phyloP scores from a whole-genome alignment of 2,888 invertebrate genomes.

The Hedya salicella region DNA sequence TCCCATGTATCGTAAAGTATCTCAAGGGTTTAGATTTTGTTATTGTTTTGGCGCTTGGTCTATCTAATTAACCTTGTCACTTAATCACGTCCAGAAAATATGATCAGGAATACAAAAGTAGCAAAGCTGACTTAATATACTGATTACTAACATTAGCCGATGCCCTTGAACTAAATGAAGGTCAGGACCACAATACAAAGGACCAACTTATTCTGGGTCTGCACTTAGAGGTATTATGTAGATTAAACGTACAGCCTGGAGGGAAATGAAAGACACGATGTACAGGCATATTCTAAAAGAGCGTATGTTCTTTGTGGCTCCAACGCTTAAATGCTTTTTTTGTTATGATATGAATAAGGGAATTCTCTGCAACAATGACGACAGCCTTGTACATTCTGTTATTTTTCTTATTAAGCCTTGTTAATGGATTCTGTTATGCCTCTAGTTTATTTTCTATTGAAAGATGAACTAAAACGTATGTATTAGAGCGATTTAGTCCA shows the following conservation, averaged over 20 bases:
- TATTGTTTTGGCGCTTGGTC: too few species aligned
- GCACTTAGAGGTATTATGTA: constrained; percentile 37
- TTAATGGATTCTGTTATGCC: not conserved
- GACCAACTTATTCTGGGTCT: constrained; percentile 26
- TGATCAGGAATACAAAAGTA: not conserved
- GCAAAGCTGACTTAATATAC: not conserved
- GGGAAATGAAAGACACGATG: constrained; percentile 19
- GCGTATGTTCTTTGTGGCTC: not conserved
- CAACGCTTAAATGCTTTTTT: not conserved
- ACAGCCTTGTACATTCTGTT: constrained; percentile 5
- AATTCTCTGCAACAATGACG: constrained; percentile 3
- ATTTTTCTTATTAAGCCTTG: constrained; percentile 10
- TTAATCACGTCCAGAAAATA: not conserved
- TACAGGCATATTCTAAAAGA: not conserved
- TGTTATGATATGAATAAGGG: not conserved
- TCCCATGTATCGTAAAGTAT: too few species aligned
- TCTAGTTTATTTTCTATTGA: not conserved
- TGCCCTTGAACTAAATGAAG: constrained; percentile 19
- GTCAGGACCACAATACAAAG: constrained; percentile 15
- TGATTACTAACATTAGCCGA: constrained; percentile 14
- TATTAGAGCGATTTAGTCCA: not conserved
- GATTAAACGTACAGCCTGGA: constrained; percentile 18
- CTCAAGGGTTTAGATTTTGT: too few species aligned
- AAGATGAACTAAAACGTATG: too few species aligned
- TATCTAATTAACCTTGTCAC: too few species aligned